Evolutionary conservation across 2,888 invertebrate genomes (phyloP), one percentile per base, ranked within the genome.

Genomic region (Cerastis rubricosa): DNA sequence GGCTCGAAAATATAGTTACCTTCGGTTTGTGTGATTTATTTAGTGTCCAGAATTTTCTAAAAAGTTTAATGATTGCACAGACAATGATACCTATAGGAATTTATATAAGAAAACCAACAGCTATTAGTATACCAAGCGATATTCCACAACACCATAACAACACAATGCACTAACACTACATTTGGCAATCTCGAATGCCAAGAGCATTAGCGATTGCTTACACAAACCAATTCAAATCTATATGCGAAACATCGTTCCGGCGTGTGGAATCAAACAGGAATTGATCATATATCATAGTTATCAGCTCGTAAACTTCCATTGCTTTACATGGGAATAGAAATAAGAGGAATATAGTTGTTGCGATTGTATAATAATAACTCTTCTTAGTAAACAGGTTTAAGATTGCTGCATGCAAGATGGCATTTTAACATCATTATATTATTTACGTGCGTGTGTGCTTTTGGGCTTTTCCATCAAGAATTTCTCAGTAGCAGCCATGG

Each of bases 141-240:
- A 75, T 74, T 71, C 45, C n/a, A 54, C 54, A 40, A 6, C 17
- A 40, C 49, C 22, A 82, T 67, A 45, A 25, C 43, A 67, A 65
- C 59, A 68, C 54, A 73, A 64, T 22, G 17, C 29, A 79, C 65
- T 14, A 78, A 59, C 57, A 67, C 73, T 66, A 81, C 75, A 81
- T 82, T 82, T 82, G 85, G 85, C 82, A 69, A 75, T 81, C 61
- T 69, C 65, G 49, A 65, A 85, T 75, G 82, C 82, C 85, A 81
- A 82, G 71, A 81, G 76, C 82, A 82, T 82, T 82, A 82, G 63
- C 84, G 57, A 63, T 74, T 84, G 81, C 85, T 81, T 80, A 74
- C 74, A 80, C 70, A 80, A 82, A 85, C 85, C 75, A 74, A 84
- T 84, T 84, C 81, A 74, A 85, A 75, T 85, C 85, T 85, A 81